These are phyloP conservation scores for Brienomyrus brachyistius DNA, from an alignment of 2,113 vertebrate genomes.

Conservation along the genomic window DNA sequence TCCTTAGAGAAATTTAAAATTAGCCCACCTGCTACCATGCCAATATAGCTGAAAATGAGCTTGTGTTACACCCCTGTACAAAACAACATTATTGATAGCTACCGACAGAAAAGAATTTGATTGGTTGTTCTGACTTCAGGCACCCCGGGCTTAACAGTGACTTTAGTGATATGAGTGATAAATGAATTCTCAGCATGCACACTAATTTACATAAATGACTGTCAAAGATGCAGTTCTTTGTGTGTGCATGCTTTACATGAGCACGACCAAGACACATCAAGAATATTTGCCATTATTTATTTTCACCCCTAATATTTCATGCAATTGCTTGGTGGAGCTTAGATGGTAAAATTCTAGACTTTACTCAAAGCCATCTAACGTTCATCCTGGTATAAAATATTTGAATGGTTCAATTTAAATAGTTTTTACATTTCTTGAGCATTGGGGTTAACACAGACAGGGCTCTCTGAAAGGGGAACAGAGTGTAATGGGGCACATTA, in stretches of 20 bases:
- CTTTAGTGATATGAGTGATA: background rate
- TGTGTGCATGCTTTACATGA: background rate
- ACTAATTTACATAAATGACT: background rate
- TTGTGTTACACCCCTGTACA: background rate
- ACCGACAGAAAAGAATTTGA: background rate
- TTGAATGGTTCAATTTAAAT: background rate
- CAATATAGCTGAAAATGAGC: background rate
- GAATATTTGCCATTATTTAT: background rate
- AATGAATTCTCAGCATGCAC: background rate
- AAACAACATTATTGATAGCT: background rate
- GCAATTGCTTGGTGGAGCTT: background rate
- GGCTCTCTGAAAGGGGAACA: conserved; percentile 1
- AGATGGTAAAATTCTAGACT: background rate
- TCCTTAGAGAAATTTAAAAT: background rate
- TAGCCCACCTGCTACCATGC: background rate
- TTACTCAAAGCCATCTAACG: background rate
- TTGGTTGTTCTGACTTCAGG: background rate
- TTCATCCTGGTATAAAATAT: background rate
- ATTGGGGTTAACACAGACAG: background rate
- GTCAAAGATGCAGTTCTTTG: background rate
- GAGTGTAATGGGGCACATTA: background rate
- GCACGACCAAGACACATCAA: background rate
- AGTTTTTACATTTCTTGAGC: background rate
- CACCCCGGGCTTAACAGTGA: background rate
- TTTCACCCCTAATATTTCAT: background rate